Percentiles rank a stretch among this genome's conserved stretches.
Evolutionary conservation across 2,113 vertebrate genomes (phyloP).

Genomic region (Misgurnus mizolepis): DNA sequence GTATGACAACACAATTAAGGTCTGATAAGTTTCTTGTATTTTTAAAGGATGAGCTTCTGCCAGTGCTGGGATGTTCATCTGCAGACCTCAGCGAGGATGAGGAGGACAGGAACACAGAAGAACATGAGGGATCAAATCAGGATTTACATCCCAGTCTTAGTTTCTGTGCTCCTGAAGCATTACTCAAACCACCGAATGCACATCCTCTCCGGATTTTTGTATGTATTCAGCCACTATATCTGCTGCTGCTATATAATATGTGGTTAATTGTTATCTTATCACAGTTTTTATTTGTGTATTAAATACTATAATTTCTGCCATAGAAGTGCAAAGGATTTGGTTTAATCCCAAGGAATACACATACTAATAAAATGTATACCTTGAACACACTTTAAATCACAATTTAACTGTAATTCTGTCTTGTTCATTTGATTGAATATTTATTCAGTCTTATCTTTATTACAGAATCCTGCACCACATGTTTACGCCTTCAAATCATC

Average conservation of each 20-base stretch:
- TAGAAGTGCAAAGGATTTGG: too few species aligned
- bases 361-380: too few species aligned
- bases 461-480: conserved; percentile 87
- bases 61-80: conserved; percentile 41
- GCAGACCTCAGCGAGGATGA: conserved; percentile 27
- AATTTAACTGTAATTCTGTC: too few species aligned
- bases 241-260: not conserved
- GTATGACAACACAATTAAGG: not conserved
- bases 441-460: conserved; percentile 28
- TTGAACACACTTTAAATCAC: too few species aligned
- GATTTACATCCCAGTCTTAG: conserved; percentile 57
- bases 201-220: conserved; percentile 88
- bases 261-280: not conserved
- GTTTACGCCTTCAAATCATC: conserved; percentile 74
- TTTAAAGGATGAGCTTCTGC: conserved; percentile 75
- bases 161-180: conserved; percentile 74
- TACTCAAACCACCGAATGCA: conserved; percentile 68
- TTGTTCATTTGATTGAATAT: not conserved
- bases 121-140: conserved; percentile 4
- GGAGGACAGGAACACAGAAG: conserved; percentile 6
- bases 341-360: too few species aligned
- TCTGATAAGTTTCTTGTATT: conserved; percentile 27
- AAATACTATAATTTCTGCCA: too few species aligned
- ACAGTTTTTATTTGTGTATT: too few species aligned
- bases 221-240: conserved; percentile 25